phyloP scores from a whole-genome alignment of 2,888 invertebrate species.

The Brenthis daphne region DNA sequence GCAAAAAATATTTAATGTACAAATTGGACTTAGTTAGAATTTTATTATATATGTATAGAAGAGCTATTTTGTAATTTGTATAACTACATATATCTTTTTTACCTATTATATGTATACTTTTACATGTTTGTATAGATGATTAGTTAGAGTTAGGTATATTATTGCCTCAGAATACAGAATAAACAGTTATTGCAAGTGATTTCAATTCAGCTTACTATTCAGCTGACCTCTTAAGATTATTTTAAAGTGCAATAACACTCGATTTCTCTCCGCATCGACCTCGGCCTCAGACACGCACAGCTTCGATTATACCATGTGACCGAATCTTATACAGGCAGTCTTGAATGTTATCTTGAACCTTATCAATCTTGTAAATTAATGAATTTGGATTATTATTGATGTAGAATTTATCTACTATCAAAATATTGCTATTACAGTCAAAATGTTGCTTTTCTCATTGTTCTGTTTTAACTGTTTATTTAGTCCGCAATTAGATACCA shows the following conservation, averaged over 20 bases:
- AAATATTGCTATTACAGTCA: too few relatives aligned
- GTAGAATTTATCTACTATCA: too few relatives aligned
- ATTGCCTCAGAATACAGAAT: too few relatives aligned
- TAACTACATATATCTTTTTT: too few relatives aligned
- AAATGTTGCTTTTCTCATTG: too few relatives aligned
- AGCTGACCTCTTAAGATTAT: conserved; percentile 29
- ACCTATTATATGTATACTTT: too few relatives aligned
- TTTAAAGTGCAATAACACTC: conserved; percentile 49
- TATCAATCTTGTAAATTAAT: not conserved
- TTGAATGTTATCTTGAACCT: not conserved
- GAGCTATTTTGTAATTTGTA: too few relatives aligned
- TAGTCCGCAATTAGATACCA: not conserved
- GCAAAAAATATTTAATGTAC: too few relatives aligned
- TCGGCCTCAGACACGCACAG: conserved; percentile 65
- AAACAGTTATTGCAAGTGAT: conserved; percentile 5
- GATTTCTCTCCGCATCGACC: conserved; percentile 70
- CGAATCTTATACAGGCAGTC: conserved; percentile 1
- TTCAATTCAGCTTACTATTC: conserved; percentile 29
- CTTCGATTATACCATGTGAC: conserved; percentile 37
- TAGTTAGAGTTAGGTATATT: not conserved
- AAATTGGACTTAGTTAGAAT: too few relatives aligned
- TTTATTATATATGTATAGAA: too few relatives aligned
- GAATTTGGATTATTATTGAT: not conserved
- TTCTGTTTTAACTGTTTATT: too few relatives aligned
- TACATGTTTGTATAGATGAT: too few relatives aligned